Conservation (phyloP, 2,888 invertebrate species). For the Acanthosepion lycidas region DNA sequence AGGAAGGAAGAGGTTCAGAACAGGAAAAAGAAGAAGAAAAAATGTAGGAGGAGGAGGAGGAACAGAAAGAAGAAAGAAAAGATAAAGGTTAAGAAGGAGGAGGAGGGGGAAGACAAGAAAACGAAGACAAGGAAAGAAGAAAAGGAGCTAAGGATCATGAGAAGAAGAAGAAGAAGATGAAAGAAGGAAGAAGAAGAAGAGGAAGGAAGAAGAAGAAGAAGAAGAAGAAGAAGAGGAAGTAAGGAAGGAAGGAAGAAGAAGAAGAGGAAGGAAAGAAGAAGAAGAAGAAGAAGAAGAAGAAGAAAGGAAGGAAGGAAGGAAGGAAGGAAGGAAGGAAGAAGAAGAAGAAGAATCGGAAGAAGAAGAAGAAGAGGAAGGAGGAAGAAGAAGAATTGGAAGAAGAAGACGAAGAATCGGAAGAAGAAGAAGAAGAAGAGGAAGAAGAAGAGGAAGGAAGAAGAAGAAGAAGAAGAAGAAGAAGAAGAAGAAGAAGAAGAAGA, state of each 20-base stretch:
- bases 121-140: neutral
- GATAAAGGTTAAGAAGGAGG: neutral
- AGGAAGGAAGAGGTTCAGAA: neutral
- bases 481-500: neutral
- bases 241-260: no score
- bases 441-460: neutral
- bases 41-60: neutral
- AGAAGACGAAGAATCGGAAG: neutral
- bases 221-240: no score
- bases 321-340: no score
- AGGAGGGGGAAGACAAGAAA: neutral
- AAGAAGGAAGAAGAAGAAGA: no score
- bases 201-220: no score
- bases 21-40: neutral
- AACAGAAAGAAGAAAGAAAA: neutral
- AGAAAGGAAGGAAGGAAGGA: no score
- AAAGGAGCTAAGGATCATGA: no score
- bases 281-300: neutral
- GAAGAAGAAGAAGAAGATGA: neutral
- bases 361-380: neutral
- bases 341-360: neutral
- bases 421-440: neutral
- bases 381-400: neutral
- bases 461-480: rapidly evolving
- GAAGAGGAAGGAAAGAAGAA: no score